Base-by-base conservation (phyloP, 2,888 invertebrate species). In the Coleophora flavipennella region DNA sequence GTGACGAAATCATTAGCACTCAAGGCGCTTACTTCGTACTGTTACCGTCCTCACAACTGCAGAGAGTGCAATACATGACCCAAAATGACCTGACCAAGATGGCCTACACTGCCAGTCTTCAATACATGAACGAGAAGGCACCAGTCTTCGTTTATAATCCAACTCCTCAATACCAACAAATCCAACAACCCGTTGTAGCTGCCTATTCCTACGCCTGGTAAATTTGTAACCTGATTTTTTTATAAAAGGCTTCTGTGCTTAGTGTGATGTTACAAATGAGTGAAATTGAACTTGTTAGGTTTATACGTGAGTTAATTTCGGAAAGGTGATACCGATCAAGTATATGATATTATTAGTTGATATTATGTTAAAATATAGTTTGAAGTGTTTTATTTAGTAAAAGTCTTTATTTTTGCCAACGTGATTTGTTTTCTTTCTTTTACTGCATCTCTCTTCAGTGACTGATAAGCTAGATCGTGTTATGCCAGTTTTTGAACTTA, bases 21-120 rank as follows among this genome's bases (percentile, higher is more conserved):
- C 68, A 75, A 50, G 90, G 90, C 6, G 85, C 87, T 25, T 91
- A 91, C 63, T 90, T 89, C 62, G 81, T 90, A 7, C 85, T 90
- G 31, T 76, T 90, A 45, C 90, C 90, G 2, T 86, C 79, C 43
- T 87, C 89, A 2, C 84, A 88, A 47, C 76, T 90, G 2, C 90
- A 91, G 53, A 81, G 87, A 41, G 87, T 90, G 10, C 85, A 83
- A 50, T 90, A 88, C 68, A 76, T 85, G 43, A 88, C 89, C 0
- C 70, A 79, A 43, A 80, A 81, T 34, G 81, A 83, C 32, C 20
- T 73, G 4, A 64, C 56, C 63, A 88, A 89, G 39, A 90, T 90
- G 89, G 89, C 87, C 13, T 89, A 88, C 57, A 87, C 87, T 31
- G 90, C 90, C 8, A 86, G 86, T 51, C 79, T 90, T 42, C 88